Conservation (phyloP, 2,888 invertebrate genomes). For the Pseudococcus jackbeardsleyi region DNA sequence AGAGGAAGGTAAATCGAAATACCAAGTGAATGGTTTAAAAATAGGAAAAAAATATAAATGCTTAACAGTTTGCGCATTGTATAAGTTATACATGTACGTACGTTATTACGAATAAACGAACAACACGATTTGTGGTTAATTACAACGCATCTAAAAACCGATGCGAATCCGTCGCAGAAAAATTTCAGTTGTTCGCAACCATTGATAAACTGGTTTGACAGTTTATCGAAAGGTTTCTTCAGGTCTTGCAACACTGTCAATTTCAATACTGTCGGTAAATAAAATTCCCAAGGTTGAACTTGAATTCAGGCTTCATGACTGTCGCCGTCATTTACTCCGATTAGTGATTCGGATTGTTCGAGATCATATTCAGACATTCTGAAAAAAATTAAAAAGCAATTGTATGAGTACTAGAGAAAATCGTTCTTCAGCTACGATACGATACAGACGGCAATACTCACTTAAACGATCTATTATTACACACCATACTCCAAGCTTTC, state of each 20-base stretch:
- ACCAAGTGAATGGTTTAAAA: neutral
- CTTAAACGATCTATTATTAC: conserved; percentile 52
- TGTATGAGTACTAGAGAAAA: too few species aligned
- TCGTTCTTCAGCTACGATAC: too few species aligned
- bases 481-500: conserved; percentile 53
- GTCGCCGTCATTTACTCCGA: conserved; percentile 56
- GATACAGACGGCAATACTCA: neutral
- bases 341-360: conserved; percentile 64
- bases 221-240: neutral
- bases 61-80: conserved; percentile 5
- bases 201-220: neutral
- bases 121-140: neutral
- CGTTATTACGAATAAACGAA: neutral
- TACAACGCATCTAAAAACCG: neutral
- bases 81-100: neutral
- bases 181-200: neutral
- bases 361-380: conserved; percentile 65
- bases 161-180: neutral
- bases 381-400: neutral
- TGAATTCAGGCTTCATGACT: conserved; percentile 61
- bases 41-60: conserved; percentile 4
- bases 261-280: conserved; percentile 6
- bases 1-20: neutral
- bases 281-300: neutral
- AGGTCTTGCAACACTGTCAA: neutral